Conservation (phyloP, 2,113 vertebrate genomes). For the Vimba vimba region DNA sequence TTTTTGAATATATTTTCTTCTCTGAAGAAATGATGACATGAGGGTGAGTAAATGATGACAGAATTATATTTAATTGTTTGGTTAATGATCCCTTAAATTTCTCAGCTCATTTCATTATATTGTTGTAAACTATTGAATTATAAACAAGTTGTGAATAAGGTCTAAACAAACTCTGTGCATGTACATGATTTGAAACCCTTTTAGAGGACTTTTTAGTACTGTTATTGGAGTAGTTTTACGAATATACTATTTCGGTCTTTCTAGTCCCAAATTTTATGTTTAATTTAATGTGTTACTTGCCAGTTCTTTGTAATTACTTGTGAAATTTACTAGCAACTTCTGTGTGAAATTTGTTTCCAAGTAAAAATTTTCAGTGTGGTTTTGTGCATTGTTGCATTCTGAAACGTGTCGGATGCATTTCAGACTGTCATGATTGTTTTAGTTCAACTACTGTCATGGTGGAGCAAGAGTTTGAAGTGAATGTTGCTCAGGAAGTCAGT, state of each 20-base stretch:
- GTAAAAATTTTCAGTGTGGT: not conserved
- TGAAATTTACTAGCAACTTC: not conserved
- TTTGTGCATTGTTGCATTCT: not conserved
- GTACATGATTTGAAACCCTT: not conserved
- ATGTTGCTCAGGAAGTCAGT: not conserved
- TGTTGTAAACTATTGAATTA: no score
- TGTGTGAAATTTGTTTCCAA: not conserved
- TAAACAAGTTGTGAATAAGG: not conserved
- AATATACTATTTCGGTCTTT: no score
- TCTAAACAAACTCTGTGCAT: not conserved
- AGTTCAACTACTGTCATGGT: not conserved
- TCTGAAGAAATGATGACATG: not conserved
- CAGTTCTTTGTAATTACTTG: not conserved
- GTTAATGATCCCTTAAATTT: not conserved
- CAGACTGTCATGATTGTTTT: not conserved
- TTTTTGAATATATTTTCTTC: no score
- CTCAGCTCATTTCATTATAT: no score
- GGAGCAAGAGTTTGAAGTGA: not conserved
- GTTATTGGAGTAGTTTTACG: no score
- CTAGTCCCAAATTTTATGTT: no score
- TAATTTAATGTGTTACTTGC: not conserved
- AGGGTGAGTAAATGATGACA: not conserved
- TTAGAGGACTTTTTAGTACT: not conserved
- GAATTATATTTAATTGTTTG: not conserved
- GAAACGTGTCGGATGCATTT: slow-evolving; percentile 47